Percentiles rank a stretch among this genome's conserved stretches.
phyloP scores from a whole-genome alignment of 2,888 invertebrate genomes.

The Drosophila anceps region DNA sequence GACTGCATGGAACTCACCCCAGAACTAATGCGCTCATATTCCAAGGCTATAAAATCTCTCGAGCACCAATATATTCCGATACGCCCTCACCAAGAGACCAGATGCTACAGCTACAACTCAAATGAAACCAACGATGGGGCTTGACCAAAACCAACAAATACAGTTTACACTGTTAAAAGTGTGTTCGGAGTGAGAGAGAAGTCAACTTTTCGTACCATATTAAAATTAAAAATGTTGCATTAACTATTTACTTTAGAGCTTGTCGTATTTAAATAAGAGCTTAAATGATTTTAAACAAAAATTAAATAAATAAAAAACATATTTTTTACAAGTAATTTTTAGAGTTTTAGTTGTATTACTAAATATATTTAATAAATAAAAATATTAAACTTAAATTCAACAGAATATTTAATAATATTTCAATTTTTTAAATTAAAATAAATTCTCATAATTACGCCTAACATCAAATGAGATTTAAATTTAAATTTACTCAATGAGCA shows the following conservation, averaged over 20 bases:
- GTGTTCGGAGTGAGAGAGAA: background rate
- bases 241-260: background rate
- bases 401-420: no score
- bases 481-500: no score
- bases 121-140: slow-evolving; percentile 15
- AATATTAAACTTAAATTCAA: no score
- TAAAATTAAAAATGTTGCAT: background rate
- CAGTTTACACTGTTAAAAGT: background rate
- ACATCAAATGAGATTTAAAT: no score
- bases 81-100: slow-evolving; percentile 69
- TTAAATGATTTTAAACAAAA: background rate
- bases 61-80: slow-evolving; percentile 63
- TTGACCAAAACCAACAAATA: slow-evolving; percentile 14
- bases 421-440: no score
- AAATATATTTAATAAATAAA: no score
- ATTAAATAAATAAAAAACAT: background rate
- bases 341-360: no score
- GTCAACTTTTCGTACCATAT: background rate
- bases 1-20: slow-evolving; percentile 31
- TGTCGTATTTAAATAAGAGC: background rate
- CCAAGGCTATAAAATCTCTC: slow-evolving; percentile 39
- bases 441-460: no score
- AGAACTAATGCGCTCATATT: slow-evolving; percentile 69
- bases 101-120: slow-evolving; percentile 21
- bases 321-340: no score